Percentiles rank a stretch among this genome's conserved stretches.
phyloP scores from a whole-genome alignment of 2,888 invertebrate genomes.

The Cephus rjabovi region DNA sequence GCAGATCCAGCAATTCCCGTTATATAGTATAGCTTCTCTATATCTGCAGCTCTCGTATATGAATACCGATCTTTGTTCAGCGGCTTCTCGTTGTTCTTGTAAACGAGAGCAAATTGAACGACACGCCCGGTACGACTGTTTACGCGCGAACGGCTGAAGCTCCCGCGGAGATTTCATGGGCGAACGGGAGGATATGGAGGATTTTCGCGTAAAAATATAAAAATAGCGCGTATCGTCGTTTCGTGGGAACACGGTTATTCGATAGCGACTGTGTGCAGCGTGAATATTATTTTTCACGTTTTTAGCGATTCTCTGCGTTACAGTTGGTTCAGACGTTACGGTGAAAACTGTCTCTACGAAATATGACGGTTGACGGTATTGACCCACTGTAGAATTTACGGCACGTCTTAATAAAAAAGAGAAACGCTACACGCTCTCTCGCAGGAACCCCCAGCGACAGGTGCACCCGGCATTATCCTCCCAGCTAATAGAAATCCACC shows the following conservation, averaged over 20 bases:
- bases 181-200: neutral
- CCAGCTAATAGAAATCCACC: neutral
- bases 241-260: neutral
- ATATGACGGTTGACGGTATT: neutral
- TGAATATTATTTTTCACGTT: neutral
- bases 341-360: neutral
- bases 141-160: neutral
- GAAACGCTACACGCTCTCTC: neutral
- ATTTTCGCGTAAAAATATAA: neutral
- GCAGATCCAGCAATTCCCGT: neutral
- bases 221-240: neutral
- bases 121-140: neutral
- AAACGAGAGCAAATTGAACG: neutral
- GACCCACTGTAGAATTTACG: neutral
- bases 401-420: neutral
- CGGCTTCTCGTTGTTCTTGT: neutral
- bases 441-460: neutral
- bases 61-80: neutral
- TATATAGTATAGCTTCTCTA: neutral
- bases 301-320: neutral
- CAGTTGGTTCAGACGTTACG: neutral
- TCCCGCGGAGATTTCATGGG: neutral
- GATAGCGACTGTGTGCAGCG: neutral
- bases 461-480: neutral
- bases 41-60: neutral